A percentile compares a stretch with the other conserved stretches of the same genome.
These are phyloP conservation scores for Manis javanica DNA, from an alignment of 2,797 vertebrate species.

Conservation along the genomic window DNA sequence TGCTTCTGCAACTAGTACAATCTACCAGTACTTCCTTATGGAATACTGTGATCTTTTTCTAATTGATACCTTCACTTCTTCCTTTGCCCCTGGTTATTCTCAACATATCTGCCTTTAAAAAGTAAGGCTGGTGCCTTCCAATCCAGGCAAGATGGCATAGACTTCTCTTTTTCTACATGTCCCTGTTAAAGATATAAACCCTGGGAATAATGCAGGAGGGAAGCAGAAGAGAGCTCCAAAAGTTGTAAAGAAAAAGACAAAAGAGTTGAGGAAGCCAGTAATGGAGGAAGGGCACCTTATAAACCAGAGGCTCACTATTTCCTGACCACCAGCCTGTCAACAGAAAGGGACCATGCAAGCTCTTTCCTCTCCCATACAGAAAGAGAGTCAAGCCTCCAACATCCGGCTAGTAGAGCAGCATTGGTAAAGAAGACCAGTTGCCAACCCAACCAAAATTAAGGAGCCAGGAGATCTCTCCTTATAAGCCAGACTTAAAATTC, in stretches of 20 bases:
- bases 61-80: background rate
- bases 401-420: background rate
- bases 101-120: background rate
- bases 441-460: background rate
- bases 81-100: background rate
- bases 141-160: background rate
- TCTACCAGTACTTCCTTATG: background rate
- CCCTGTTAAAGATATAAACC: background rate
- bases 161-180: background rate
- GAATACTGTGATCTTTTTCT: background rate
- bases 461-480: background rate
- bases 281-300: background rate
- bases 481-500: background rate
- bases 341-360: background rate
- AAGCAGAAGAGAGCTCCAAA: background rate
- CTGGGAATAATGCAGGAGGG: background rate
- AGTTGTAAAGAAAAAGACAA: background rate
- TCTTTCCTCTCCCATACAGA: background rate
- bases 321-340: background rate
- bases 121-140: background rate
- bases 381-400: background rate
- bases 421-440: background rate
- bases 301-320: background rate
- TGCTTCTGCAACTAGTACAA: background rate
- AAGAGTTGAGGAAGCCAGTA: background rate